Base-by-base conservation (phyloP, 2,113 vertebrate genomes). In the Amazona guildingii region DNA sequence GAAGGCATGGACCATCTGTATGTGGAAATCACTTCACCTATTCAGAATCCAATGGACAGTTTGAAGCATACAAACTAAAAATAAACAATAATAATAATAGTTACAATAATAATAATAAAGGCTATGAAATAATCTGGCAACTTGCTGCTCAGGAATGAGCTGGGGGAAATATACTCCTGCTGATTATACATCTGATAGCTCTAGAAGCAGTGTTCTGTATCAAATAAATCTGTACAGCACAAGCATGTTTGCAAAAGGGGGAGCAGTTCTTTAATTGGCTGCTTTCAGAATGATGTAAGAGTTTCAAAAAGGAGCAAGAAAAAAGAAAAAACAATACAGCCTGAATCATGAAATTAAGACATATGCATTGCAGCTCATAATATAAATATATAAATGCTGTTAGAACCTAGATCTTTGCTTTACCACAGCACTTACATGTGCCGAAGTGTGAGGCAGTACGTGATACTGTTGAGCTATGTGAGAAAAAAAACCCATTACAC, bases 141-240 rank as follows among this genome's bases (percentile, higher is more conserved):
- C 61, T 23, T 24, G 75, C 62, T 86, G 81, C 69, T 73, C 83
- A 95, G 92, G 94, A 97, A 97, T 92, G 72, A 86, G 86, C 89
- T 4, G 29, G 13, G 55, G 55, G 35, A 83, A 92, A 94, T 61
- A 51, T 66, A 88, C 95, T 84, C 90, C 92, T 87, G 95, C 88
- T 97, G 96, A 97, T 96, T 95, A 91, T 52, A 85, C 54, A 62
- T 52, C 49, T 80, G 95, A 96, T 75, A 80, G 82, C 64, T 86
- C 77, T 87, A 81, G 87, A 90, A 85, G 59, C 83, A 52, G 64
- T 54, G 84, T 23, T 94, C 76, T 90, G 6, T 86, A 86, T 93
- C 77, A 92, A 95, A 91, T 41, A 96, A 86, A 92, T 85, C 75
- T 88, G 68, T 37, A 52, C 31, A 90, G 75, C 76, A 57, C 80